These are phyloP conservation scores for Tragopan temminckii DNA, from an alignment of 2,797 vertebrate genomes.

Conservation along the genomic window DNA sequence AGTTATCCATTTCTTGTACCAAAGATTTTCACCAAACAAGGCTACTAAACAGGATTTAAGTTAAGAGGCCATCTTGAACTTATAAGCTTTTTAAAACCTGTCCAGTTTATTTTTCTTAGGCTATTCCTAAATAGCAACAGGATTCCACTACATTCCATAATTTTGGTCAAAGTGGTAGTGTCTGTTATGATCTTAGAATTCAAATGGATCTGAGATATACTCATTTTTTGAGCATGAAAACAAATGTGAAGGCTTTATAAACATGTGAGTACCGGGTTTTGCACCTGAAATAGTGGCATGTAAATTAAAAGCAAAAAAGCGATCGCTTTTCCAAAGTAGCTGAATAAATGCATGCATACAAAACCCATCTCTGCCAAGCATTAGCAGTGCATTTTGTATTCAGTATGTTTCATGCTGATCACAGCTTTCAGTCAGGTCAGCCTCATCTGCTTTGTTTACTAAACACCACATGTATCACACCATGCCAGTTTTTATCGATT, in stretches of 20 bases:
- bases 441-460: constrained; percentile 63
- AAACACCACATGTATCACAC: constrained; percentile 58
- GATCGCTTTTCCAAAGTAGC: background rate
- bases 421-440: constrained; percentile 59
- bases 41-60: background rate
- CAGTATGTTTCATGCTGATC: constrained; percentile 13
- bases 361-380: background rate
- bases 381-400: constrained; percentile 3
- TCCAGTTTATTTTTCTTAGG: background rate
- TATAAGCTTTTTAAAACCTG: background rate
- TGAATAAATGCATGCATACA: background rate
- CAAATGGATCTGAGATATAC: background rate
- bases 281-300: background rate
- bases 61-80: background rate
- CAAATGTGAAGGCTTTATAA: background rate
- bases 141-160: background rate
- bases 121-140: background rate
- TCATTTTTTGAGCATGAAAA: background rate
- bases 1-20: background rate
- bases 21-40: background rate
- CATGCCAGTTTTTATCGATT: constrained; percentile 62
- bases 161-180: background rate
- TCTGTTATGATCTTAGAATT: background rate
- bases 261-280: background rate
- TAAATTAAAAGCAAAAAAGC: background rate